Evolutionary conservation across 2,888 invertebrate species (phyloP).

Genomic region (Vandiemenella viatica): DNA sequence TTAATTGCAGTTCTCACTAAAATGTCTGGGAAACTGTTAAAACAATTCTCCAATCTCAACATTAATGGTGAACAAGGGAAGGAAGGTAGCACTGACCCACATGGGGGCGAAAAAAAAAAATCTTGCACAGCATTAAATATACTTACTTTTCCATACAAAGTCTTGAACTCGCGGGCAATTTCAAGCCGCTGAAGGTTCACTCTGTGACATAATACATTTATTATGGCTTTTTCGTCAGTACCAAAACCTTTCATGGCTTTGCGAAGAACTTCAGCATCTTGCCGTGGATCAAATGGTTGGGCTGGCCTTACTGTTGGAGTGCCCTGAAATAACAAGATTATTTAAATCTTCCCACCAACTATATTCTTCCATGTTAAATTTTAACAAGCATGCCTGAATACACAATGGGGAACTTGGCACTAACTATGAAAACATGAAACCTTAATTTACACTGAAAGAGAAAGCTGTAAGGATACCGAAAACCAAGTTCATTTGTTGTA

Average conservation of each 20-base stretch:
- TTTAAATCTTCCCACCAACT: background rate
- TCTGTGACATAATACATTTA: constrained; percentile 65
- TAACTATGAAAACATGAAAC: no score
- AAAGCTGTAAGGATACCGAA: background rate
- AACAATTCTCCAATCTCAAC: no score
- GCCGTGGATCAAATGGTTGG: constrained; percentile 61
- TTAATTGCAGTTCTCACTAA: no score
- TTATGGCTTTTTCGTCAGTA: constrained; percentile 80
- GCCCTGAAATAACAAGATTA: constrained; percentile 35
- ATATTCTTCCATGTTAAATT: no score
- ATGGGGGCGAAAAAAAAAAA: background rate
- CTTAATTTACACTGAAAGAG: background rate
- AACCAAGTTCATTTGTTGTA: no score
- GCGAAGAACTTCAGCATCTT: constrained; percentile 66
- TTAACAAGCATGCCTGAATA: no score
- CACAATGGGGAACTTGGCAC: no score
- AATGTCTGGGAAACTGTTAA: no score
- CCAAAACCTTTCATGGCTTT: constrained; percentile 88
- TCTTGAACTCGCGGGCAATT: constrained; percentile 68
- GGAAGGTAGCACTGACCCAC: background rate
- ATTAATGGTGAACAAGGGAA: background rate
- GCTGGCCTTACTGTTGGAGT: constrained; percentile 61
- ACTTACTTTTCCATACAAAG: constrained; percentile 70
- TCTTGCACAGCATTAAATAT: no score
- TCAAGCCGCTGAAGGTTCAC: constrained; percentile 75